Evolutionary conservation across 2,888 invertebrate species (phyloP), one percentile per base, ranked within the genome.

Genomic region (Pardosa pseudoannulata): DNA sequence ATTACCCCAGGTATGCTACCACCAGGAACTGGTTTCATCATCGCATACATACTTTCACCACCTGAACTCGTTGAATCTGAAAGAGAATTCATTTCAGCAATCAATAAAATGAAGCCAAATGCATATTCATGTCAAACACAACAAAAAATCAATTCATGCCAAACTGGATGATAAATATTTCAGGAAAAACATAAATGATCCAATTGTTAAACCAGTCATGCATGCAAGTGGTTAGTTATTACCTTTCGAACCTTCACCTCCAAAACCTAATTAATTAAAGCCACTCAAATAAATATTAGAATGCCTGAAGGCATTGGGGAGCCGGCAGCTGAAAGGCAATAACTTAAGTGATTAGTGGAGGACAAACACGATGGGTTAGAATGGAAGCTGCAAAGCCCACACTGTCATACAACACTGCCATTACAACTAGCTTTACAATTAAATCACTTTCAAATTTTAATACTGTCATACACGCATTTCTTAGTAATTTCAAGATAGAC

Each of bases 41-140:
- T 94, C 90, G 97, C 96, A 94, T 98, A 98, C 97, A 98, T 97
- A 92, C 96, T 96, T 93, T 97, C 97, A 90, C 97, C 97, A 90
- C 97, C 96, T 88, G 94, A 94, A 93, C 96, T 96, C 89, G 96
- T 96, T 72, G 96, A 96, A 92, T 96, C 97, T 93, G 90, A 32
- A 91, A 74, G 27, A 56, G 5, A 36, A 36, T 36, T 7, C 36
- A 36, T 36, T 36, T 36, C 5, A 9, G 9, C 36, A 36, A 36
- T 7, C 5, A 36, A 36, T 36, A 36, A 7, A n/a, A n/a, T n/a
- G n/a, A n/a, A n/a, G n/a, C n/a, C n/a, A n/a, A n/a, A n/a, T n/a
- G n/a, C 29, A 75, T 39, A 56, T 7, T 56, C 56, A 23, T 16
- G 11, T 31, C 72, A 73, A 73, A 56, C 73, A 36, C 36, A 36